phyloP scores from a whole-genome alignment of 2,113 vertebrate species.

The Callorhinus ursinus region DNA sequence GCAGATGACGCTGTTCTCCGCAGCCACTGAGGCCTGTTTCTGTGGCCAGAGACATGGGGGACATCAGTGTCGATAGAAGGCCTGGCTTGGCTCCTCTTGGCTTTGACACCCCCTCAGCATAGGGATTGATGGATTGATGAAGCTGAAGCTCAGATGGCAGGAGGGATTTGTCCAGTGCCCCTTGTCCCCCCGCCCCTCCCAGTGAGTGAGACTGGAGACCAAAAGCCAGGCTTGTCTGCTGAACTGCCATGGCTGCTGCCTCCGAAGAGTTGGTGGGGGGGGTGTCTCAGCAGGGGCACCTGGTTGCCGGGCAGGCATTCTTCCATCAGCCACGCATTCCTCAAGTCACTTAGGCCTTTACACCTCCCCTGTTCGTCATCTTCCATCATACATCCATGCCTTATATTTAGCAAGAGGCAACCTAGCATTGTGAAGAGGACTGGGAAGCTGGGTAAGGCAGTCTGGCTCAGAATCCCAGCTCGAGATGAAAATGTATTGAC shows the following conservation, averaged over 20 bases:
- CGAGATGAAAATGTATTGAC: conserved; percentile 33
- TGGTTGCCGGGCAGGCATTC: not conserved
- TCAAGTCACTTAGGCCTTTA: conserved; percentile 28
- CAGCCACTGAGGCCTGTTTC: conserved; percentile 94
- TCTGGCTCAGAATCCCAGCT: conserved; percentile 37
- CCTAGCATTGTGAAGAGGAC: not conserved
- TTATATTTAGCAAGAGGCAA: conserved; percentile 7
- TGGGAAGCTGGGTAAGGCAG: not conserved
- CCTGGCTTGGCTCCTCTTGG: not conserved
- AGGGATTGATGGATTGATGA: not conserved
- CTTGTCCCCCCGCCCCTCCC: not conserved
- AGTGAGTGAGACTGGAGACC: not conserved
- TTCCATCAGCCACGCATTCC: conserved; percentile 15
- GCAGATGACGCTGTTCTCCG: conserved; percentile 94
- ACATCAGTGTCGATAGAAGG: conserved; percentile 10
- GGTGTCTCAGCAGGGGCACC: not conserved
- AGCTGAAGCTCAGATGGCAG: not conserved
- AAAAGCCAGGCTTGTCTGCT: conserved; percentile 36
- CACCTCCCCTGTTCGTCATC: not conserved
- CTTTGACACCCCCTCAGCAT: not conserved
- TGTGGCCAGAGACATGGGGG: conserved; percentile 71
- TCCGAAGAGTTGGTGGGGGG: not conserved
- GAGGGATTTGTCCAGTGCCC: not conserved
- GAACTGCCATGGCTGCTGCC: not conserved
- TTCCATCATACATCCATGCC: not conserved